These are phyloP conservation scores for Zaprionus vittiger DNA, from an alignment of 1,140 invertebrate genomes.

Conservation along the genomic window DNA sequence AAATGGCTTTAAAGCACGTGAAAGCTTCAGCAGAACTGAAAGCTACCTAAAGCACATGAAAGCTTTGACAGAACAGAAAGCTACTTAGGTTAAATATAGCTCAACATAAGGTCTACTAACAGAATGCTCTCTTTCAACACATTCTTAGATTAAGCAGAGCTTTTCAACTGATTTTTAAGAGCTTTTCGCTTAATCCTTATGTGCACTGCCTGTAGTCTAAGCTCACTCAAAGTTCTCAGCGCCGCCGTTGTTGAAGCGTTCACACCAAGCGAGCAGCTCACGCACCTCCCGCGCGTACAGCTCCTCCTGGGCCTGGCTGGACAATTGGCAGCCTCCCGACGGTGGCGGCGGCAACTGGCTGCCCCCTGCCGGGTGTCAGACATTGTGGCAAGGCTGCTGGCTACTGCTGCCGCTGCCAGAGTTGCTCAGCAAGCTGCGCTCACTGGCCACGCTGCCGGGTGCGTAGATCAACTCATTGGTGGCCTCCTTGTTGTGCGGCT, in stretches of 20 bases:
- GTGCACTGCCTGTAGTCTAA: not conserved
- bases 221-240: constrained; percentile 74
- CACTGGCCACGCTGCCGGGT: constrained; percentile 81
- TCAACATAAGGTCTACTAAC: not conserved
- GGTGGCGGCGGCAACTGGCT: constrained; percentile 27
- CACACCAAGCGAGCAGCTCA: constrained; percentile 77
- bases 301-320: constrained; percentile 61
- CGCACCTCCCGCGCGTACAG: constrained; percentile 75
- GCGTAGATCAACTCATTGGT: constrained; percentile 79
- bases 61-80: not conserved
- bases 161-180: not conserved
- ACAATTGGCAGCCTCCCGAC: not conserved
- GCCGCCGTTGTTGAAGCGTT: constrained; percentile 78
- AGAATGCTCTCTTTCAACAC: not conserved
- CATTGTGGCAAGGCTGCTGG: constrained; percentile 70
- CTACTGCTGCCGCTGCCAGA: constrained; percentile 76
- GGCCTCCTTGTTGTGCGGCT: constrained; percentile 60
- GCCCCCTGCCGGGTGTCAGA: constrained; percentile 61
- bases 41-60: not conserved
- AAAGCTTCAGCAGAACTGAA: not conserved
- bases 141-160: not conserved
- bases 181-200: not conserved
- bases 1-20: not conserved
- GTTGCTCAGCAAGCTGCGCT: constrained; percentile 76
- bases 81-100: not conserved